phyloP scores from a whole-genome alignment of 2,113 vertebrate genomes.

The Syngnathoides biaculeatus region DNA sequence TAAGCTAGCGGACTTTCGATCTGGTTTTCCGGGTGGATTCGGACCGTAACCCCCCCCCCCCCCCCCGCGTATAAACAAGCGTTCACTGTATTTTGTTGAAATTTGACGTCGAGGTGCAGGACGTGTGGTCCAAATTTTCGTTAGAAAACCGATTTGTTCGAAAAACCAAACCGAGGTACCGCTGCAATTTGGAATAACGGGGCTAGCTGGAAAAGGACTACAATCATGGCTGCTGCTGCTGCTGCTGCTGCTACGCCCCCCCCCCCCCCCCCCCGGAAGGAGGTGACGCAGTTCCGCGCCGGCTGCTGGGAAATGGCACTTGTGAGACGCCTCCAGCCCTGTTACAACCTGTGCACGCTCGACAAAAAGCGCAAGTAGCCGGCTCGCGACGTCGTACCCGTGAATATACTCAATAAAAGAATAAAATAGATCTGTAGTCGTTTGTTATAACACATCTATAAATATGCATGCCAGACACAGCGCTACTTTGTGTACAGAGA shows the following conservation, averaged over 20 bases:
- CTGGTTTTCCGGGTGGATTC: too few relatives aligned
- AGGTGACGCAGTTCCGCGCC: constrained; percentile 36
- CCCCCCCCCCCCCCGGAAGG: constrained; percentile 29
- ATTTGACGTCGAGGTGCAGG: neutral
- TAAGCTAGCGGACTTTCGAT: too few relatives aligned
- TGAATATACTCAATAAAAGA: constrained; percentile 56
- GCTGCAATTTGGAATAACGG: neutral
- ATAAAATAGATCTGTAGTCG: constrained; percentile 62
- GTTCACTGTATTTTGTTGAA: neutral
- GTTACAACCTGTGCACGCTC: constrained; percentile 51
- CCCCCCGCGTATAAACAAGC: too few relatives aligned
- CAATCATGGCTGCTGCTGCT: constrained; percentile 52
- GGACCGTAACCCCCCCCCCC: too few relatives aligned
- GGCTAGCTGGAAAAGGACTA: constrained; percentile 22
- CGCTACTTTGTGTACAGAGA: constrained; percentile 63
- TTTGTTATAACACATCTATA: constrained; percentile 65
- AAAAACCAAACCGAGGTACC: too few relatives aligned
- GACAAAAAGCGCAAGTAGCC: constrained; percentile 39
- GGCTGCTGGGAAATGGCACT: constrained; percentile 70
- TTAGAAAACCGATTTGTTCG: too few relatives aligned
- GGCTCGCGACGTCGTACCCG: constrained; percentile 55
- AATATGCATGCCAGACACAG: constrained; percentile 58
- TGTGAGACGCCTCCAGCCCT: constrained; percentile 65
- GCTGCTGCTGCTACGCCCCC: too few relatives aligned
- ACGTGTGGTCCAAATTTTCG: neutral